phyloP scores from a whole-genome alignment of 2,797 vertebrate genomes.

The Benthosema pterotum region DNA sequence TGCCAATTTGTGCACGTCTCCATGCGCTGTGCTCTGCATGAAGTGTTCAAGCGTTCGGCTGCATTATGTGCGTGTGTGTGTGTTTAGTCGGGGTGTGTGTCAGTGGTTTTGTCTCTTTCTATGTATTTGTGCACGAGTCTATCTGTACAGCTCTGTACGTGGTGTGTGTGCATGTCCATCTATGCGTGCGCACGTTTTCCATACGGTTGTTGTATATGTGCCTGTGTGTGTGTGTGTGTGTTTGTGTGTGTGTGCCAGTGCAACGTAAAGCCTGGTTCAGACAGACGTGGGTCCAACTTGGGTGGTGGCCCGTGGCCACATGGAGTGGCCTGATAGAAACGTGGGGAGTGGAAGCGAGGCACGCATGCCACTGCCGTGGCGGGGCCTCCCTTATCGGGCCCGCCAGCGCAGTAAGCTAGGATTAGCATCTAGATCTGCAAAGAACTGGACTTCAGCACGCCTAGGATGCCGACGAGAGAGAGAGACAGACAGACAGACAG shows the following conservation, averaged over 20 bases:
- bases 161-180: background rate
- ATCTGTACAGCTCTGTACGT: slow-evolving; percentile 41
- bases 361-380: slow-evolving; percentile 64
- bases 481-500: slow-evolving; percentile 14
- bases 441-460: slow-evolving; percentile 75
- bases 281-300: slow-evolving; percentile 71
- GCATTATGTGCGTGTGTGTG: no score
- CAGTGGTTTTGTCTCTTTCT: slow-evolving; percentile 25
- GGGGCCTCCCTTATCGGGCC: slow-evolving; percentile 79
- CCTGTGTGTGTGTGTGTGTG: background rate
- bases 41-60: background rate
- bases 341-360: slow-evolving; percentile 68
- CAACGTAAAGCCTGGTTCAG: slow-evolving; percentile 66
- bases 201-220: no score
- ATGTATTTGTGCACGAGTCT: slow-evolving; percentile 23
- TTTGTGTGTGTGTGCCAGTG: slow-evolving; percentile 51
- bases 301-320: slow-evolving; percentile 76
- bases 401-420: slow-evolving; percentile 82
- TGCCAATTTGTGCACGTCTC: slow-evolving; percentile 16
- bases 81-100: background rate
- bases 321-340: slow-evolving; percentile 74
- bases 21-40: background rate
- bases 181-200: background rate
- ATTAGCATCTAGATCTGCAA: slow-evolving; percentile 84
- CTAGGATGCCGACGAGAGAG: slow-evolving; percentile 63